phyloP scores from a whole-genome alignment of 2,888 invertebrate genomes.

The Philonicus albiceps region DNA sequence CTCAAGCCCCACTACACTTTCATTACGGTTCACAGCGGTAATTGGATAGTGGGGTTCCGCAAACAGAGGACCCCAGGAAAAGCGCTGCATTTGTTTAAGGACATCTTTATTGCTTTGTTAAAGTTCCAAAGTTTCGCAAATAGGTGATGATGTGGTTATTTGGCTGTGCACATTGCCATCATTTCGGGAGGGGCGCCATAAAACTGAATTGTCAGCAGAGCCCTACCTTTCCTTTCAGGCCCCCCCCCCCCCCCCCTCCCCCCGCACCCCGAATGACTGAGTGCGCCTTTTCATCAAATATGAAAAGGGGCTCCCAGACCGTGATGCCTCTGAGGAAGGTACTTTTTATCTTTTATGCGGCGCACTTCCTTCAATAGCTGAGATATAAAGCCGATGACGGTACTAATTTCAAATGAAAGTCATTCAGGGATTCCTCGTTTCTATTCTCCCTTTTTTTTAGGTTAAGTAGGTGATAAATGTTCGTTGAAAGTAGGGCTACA shows the following conservation, averaged over 20 bases:
- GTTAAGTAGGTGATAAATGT: background rate
- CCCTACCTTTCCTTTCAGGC: background rate
- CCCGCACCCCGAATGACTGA: background rate
- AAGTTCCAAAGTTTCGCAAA: slow-evolving; percentile 20
- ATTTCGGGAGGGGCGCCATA: background rate
- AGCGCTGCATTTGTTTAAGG: background rate
- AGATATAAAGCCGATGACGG: background rate
- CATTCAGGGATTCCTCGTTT: background rate
- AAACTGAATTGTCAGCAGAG: slow-evolving; percentile 23
- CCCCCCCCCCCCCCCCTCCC: background rate
- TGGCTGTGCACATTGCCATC: background rate
- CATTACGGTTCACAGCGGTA: slow-evolving; percentile 1
- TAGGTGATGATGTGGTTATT: slow-evolving; percentile 21
- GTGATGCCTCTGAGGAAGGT: background rate
- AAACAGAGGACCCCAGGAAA: background rate
- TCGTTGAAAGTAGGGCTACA: background rate
- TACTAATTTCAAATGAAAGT: background rate
- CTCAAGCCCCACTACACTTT: background rate
- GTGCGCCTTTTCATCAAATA: background rate
- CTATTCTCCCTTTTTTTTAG: background rate
- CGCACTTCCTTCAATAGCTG: background rate
- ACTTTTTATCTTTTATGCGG: background rate
- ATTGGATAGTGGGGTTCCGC: background rate
- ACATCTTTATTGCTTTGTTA: background rate
- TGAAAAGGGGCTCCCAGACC: background rate